A percentile compares a stretch with the other conserved stretches of the same genome.
Conservation (phyloP, 2,113 vertebrate genomes). For the Meriones unguiculatus region DNA sequence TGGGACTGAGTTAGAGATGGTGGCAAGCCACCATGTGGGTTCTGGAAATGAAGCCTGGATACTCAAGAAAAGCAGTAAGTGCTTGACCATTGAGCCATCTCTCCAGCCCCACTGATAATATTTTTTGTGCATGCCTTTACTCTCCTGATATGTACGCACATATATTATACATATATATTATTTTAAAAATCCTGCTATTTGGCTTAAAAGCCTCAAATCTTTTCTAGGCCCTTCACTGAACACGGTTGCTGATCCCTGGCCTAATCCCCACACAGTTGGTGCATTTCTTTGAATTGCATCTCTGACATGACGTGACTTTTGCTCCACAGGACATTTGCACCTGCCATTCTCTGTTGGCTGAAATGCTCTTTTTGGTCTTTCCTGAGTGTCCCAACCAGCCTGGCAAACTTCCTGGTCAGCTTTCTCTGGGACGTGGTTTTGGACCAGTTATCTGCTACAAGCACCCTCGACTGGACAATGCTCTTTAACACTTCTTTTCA, state of each 20-base stretch:
- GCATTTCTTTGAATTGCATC: neutral
- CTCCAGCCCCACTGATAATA: neutral
- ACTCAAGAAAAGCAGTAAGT: neutral
- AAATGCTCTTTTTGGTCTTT: neutral
- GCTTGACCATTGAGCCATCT: neutral
- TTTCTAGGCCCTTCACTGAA: neutral
- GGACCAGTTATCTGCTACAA: neutral
- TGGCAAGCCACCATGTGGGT: neutral
- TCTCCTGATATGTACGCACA: neutral
- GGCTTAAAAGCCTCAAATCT: neutral
- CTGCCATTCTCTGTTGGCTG: accelerated
- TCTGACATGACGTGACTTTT: neutral
- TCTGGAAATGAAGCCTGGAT: neutral
- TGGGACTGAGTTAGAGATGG: neutral
- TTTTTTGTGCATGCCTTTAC: neutral
- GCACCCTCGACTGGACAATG: neutral
- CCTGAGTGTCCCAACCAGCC: neutral
- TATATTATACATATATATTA: neutral
- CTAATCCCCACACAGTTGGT: neutral
- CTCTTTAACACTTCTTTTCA: neutral
- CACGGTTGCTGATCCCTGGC: neutral
- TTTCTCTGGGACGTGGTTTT: neutral
- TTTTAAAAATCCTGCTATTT: neutral
- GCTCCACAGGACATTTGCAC: neutral
- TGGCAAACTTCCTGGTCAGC: neutral